Evolutionary conservation across 2,888 invertebrate species (phyloP).

Genomic region (Loripinus fragilis): DNA sequence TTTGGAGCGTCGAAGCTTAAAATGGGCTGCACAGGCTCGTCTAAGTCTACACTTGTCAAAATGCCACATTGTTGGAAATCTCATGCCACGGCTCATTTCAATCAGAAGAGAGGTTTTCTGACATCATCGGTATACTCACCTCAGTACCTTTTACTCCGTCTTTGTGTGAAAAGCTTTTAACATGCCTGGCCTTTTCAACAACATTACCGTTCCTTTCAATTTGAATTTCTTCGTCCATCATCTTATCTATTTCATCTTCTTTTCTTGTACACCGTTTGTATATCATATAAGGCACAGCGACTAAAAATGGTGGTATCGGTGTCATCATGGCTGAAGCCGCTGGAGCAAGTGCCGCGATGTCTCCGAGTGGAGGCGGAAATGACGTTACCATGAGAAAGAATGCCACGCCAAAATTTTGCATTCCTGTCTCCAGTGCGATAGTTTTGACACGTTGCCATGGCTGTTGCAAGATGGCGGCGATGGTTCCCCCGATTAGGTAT

Average conservation of each 20-base stretch:
- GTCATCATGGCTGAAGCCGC: slow-evolving; percentile 87
- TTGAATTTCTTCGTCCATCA: slow-evolving; percentile 80
- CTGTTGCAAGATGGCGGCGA: slow-evolving; percentile 80
- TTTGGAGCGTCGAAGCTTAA: too few species aligned
- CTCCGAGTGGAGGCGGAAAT: slow-evolving; percentile 92
- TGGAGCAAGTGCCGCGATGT: slow-evolving; percentile 88
- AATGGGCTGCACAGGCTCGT: too few species aligned
- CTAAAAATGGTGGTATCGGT: not conserved
- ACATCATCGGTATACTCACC: not conserved
- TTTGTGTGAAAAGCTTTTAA: not conserved
- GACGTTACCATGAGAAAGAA: slow-evolving; percentile 93
- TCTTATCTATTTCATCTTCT: not conserved
- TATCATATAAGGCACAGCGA: not conserved
- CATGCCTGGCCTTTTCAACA: not conserved
- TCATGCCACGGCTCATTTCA: too few species aligned
- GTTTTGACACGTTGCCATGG: slow-evolving; percentile 84
- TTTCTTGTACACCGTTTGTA: not conserved
- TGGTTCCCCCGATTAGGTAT: slow-evolving; percentile 74
- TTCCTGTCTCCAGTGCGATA: slow-evolving; percentile 92
- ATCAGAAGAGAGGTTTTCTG: too few species aligned
- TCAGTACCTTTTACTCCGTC: not conserved
- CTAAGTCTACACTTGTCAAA: too few species aligned
- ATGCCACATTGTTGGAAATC: too few species aligned
- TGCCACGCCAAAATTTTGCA: slow-evolving; percentile 96
- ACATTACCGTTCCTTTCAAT: not conserved